phyloP scores from a whole-genome alignment of 2,113 vertebrate genomes.

The Madoqua kirkii region DNA sequence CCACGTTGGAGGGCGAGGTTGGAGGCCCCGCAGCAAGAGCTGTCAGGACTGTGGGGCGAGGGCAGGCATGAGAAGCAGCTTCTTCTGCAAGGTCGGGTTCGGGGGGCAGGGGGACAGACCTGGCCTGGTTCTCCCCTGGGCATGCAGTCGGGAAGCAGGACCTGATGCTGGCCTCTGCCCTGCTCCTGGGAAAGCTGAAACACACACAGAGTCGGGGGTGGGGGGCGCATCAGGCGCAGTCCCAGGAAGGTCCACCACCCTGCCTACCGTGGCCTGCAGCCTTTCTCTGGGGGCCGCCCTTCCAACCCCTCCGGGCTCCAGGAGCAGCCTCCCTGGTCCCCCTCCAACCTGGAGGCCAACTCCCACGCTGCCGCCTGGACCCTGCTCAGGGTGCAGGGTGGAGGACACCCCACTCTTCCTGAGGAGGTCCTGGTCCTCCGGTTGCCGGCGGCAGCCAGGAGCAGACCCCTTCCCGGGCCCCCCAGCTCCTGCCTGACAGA shows the following conservation, averaged over 20 bases:
- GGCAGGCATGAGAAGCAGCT: background rate
- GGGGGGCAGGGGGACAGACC: background rate
- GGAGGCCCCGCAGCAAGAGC: background rate
- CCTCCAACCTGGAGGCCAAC: background rate
- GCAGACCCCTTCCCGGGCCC: background rate
- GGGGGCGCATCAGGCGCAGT: background rate
- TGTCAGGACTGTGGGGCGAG: fast-evolving
- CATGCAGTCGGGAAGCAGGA: background rate
- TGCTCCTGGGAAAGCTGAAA: background rate
- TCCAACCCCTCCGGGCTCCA: fast-evolving
- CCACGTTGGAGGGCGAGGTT: background rate
- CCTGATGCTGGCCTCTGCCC: background rate
- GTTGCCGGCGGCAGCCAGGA: background rate
- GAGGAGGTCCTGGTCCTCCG: background rate
- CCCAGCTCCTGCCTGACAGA: background rate
- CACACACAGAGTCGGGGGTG: background rate
- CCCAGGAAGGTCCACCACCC: background rate
- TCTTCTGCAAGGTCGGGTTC: background rate
- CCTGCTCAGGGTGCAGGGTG: background rate
- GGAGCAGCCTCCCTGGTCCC: background rate
- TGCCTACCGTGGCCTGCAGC: background rate
- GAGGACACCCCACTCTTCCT: background rate
- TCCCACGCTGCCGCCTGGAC: fast-evolving
- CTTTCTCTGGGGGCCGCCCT: background rate
- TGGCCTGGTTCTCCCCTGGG: background rate